These are phyloP conservation scores for Oryzaephilus surinamensis DNA, from an alignment of 1,140 invertebrate species.

Conservation along the genomic window DNA sequence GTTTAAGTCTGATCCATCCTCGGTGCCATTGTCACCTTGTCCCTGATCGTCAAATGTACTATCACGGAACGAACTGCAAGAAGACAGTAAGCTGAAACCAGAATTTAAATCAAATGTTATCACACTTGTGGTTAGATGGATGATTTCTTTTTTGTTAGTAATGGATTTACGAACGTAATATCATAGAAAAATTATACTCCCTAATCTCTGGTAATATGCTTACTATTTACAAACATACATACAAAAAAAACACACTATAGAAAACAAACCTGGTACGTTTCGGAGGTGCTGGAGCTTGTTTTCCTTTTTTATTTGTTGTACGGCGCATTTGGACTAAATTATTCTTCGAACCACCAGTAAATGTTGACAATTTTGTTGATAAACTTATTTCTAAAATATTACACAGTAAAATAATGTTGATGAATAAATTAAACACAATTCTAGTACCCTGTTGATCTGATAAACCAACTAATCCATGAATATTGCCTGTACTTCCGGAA, in stretches of 20 bases:
- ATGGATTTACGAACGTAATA: no score
- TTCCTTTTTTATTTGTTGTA: slow-evolving; percentile 78
- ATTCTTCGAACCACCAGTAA: slow-evolving; percentile 49
- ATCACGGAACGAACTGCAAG: slow-evolving; percentile 75
- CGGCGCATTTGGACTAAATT: slow-evolving; percentile 71
- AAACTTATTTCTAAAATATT: slow-evolving; percentile 34
- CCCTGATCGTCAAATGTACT: slow-evolving; percentile 39
- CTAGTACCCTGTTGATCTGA: slow-evolving; percentile 37
- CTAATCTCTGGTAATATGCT: no score
- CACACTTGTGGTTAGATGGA: slow-evolving; percentile 11
- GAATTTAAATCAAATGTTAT: slow-evolving; percentile 11
- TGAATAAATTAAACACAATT: neutral
- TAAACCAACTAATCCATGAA: slow-evolving; percentile 48
- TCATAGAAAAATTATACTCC: no score
- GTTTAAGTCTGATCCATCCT: slow-evolving; percentile 38
- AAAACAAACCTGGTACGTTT: slow-evolving; percentile 73
- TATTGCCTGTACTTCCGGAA: slow-evolving; percentile 52
- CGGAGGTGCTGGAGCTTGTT: slow-evolving; percentile 88
- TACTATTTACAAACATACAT: slow-evolving; percentile 4
- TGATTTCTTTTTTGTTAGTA: no score
- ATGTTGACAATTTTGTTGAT: slow-evolving; percentile 54
- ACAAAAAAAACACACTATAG: slow-evolving; percentile 1
- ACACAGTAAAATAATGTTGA: neutral
- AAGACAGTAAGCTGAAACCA: slow-evolving; percentile 62
- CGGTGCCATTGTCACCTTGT: slow-evolving; percentile 46